Percentiles rank a stretch among this genome's conserved stretches.
These are phyloP conservation scores for Phyllostomus discolor DNA, from an alignment of 2,113 vertebrate genomes.

Conservation along the genomic window DNA sequence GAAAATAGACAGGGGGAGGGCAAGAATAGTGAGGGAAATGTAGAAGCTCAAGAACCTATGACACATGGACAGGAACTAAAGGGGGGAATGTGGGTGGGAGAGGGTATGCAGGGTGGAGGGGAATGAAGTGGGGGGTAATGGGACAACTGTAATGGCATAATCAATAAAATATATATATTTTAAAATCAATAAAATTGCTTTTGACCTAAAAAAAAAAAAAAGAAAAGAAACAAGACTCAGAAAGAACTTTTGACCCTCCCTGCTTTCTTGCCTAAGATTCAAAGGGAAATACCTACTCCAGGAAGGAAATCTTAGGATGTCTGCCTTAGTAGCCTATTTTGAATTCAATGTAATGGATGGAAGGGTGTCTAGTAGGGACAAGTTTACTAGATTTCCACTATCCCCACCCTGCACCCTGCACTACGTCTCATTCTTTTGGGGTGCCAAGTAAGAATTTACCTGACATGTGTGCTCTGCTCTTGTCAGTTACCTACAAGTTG, in stretches of 20 bases:
- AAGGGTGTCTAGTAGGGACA: neutral
- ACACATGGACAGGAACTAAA: too few species aligned
- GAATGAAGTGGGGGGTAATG: too few species aligned
- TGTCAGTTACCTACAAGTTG: neutral
- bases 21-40: too few species aligned
- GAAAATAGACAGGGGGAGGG: too few species aligned
- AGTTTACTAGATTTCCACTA: neutral
- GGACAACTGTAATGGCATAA: too few species aligned
- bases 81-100: too few species aligned
- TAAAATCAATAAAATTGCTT: too few species aligned
- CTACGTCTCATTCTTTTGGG: neutral
- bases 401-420: rapidly evolving
- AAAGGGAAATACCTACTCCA: neutral
- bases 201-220: too few species aligned
- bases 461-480: neutral
- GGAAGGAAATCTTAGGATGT: neutral
- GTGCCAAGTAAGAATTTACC: neutral
- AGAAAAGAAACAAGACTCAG: neutral
- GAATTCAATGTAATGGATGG: neutral
- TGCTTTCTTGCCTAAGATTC: neutral
- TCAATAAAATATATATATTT: too few species aligned
- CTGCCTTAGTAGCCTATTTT: neutral
- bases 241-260: neutral
- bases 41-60: too few species aligned
- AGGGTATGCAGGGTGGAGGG: too few species aligned